Conservation (phyloP, 2,888 invertebrate genomes). For the Pseudococcus viburni region DNA sequence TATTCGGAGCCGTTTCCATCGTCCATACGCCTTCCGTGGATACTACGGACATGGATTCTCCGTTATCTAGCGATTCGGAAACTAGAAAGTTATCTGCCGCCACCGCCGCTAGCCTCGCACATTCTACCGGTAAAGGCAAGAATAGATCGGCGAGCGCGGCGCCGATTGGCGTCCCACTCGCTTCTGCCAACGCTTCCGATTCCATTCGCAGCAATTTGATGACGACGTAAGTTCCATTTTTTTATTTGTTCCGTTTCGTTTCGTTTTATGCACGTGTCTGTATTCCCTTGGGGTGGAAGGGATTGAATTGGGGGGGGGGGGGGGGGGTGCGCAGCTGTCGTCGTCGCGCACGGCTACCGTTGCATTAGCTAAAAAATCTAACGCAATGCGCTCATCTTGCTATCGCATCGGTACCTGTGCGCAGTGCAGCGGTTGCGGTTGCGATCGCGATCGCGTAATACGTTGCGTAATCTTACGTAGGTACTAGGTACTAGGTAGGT, state of each 20-base stretch:
- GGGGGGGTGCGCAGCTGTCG: too few species aligned
- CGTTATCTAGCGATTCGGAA: constrained; percentile 61
- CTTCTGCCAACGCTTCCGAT: background rate
- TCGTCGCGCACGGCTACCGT: too few species aligned
- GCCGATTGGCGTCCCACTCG: background rate
- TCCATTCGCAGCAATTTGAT: background rate
- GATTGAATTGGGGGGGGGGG: too few species aligned
- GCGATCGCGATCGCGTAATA: too few species aligned
- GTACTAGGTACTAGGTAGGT: too few species aligned
- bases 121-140: background rate
- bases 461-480: too few species aligned
- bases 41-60: constrained; percentile 48
- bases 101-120: background rate
- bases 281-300: too few species aligned
- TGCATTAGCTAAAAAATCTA: too few species aligned
- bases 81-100: background rate
- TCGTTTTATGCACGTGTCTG: too few species aligned
- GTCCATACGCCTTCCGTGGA: constrained; percentile 52
- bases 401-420: too few species aligned
- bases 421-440: too few species aligned
- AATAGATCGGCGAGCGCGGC: background rate
- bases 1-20: background rate
- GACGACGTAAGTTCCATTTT: background rate
- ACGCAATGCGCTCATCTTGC: too few species aligned
- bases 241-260: background rate